Conservation (phyloP, 2,888 invertebrate genomes). For the Nezara viridula region DNA sequence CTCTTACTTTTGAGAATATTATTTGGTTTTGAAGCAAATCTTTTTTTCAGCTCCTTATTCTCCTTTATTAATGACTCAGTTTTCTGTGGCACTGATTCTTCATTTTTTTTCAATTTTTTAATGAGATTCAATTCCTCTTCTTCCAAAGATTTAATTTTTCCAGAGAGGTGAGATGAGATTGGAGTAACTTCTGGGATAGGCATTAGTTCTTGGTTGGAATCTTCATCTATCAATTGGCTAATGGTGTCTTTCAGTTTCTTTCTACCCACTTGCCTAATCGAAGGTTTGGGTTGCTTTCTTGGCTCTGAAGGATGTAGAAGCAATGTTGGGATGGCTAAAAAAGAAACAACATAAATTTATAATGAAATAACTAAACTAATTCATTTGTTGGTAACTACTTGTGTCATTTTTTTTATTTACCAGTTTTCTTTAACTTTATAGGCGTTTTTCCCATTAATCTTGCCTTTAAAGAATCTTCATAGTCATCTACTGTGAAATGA, state of each 20-base stretch:
- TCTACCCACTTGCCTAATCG: neutral
- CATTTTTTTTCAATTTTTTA: neutral
- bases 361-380: neutral
- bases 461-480: conserved; percentile 3
- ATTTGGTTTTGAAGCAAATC: neutral
- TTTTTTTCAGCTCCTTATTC: neutral
- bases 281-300: neutral
- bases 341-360: neutral
- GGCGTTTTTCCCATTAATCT: neutral
- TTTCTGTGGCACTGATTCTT: neutral
- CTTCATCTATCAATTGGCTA: too few relatives aligned
- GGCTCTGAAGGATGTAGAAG: neutral
- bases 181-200: too few relatives aligned
- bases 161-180: neutral
- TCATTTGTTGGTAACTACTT: neutral
- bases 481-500: neutral
- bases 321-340: neutral
- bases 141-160: neutral
- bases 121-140: neutral
- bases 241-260: neutral
- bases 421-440: neutral
- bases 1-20: neutral
- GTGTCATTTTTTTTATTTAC: neutral
- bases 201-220: too few relatives aligned
- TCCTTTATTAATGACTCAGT: too few relatives aligned